These are phyloP conservation scores for Lithosia quadra DNA, from an alignment of 2,888 invertebrate genomes.

Conservation along the genomic window DNA sequence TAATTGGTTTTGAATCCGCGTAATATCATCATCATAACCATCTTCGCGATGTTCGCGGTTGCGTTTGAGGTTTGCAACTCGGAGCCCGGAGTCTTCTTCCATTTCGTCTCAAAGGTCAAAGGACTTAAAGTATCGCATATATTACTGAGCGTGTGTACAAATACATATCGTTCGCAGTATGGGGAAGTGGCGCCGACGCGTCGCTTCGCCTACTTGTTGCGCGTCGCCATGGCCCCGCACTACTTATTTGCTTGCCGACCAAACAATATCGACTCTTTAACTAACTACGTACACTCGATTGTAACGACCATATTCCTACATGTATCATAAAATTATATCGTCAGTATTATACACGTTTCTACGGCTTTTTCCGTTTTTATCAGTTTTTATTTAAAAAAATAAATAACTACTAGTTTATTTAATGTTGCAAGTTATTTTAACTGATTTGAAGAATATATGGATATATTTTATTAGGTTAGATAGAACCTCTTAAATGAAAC, in stretches of 20 bases:
- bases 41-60: background rate
- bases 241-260: constrained; percentile 65
- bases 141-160: constrained; percentile 17
- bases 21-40: no score
- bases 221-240: constrained; percentile 54
- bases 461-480: no score
- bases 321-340: background rate
- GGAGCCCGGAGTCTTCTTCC: background rate
- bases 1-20: no score
- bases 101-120: constrained; percentile 9
- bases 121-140: constrained; percentile 16
- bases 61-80: background rate
- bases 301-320: constrained; percentile 28
- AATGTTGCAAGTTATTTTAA: no score
- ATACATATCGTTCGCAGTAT: constrained; percentile 39
- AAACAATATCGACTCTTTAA: constrained; percentile 68
- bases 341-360: background rate
- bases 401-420: no score
- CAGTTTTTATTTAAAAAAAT: no score
- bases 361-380: no score
- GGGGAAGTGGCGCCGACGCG: constrained; percentile 63
- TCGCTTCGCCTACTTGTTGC: constrained; percentile 80
- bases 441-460: no score
- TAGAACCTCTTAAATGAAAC: no score
- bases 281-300: constrained; percentile 56